Conservation (phyloP, 2,797 vertebrate genomes). For the Poeciliopsis gracilis region DNA sequence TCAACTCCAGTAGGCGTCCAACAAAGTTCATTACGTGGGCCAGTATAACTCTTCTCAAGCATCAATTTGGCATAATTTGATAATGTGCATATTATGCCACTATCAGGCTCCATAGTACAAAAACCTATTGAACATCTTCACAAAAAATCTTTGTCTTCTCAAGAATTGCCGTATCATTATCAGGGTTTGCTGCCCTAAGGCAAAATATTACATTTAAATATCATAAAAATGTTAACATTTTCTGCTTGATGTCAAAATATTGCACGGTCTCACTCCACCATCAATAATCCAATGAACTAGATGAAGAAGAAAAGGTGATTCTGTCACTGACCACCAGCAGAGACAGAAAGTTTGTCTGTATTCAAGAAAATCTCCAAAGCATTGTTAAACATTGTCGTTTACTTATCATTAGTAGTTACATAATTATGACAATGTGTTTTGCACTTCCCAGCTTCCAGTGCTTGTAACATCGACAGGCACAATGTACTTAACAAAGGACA, state of each 20-base stretch:
- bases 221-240: background rate
- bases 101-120: background rate
- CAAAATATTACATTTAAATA: background rate
- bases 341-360: background rate
- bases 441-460: background rate
- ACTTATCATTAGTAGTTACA: background rate
- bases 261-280: background rate
- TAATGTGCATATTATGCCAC: background rate
- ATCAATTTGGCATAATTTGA: background rate
- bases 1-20: background rate
- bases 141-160: background rate
- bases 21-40: background rate
- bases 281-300: background rate
- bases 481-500: background rate
- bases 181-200: background rate
- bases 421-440: background rate
- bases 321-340: background rate
- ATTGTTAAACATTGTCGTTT: background rate
- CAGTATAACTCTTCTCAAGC: background rate
- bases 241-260: background rate
- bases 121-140: background rate
- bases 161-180: background rate
- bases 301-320: background rate
- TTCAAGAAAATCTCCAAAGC: background rate
- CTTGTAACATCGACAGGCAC: background rate